A percentile compares a stretch with the other conserved stretches of the same genome.
Conservation (phyloP, 2,113 vertebrate species). For the Alethe castanea region DNA sequence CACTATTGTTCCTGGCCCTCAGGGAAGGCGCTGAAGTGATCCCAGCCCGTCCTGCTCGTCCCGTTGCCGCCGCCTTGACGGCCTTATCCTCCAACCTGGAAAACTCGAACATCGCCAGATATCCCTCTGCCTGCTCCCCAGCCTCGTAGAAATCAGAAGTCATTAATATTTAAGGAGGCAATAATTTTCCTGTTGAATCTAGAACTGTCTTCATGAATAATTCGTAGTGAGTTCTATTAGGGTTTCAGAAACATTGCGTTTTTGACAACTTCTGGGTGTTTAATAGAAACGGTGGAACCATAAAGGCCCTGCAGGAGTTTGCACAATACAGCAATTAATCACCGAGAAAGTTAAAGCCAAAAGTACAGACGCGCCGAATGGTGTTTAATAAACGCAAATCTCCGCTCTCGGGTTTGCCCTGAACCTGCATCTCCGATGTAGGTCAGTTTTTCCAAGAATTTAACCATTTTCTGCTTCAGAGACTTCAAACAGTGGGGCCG, state of each 20-base stretch:
- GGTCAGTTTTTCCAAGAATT: constrained; percentile 75
- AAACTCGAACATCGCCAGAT: constrained; percentile 33
- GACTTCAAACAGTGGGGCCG: constrained; percentile 75
- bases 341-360: constrained; percentile 53
- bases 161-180: constrained; percentile 81
- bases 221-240: constrained; percentile 73
- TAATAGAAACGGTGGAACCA: constrained; percentile 53
- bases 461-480: constrained; percentile 79
- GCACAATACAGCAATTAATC: constrained; percentile 63
- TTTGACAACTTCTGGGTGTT: constrained; percentile 61
- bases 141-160: constrained; percentile 66
- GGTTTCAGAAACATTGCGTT: constrained; percentile 75
- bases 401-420: constrained; percentile 2
- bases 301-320: constrained; percentile 55
- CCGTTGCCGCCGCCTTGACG: not conserved
- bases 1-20: constrained; percentile 52
- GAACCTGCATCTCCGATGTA: constrained; percentile 72
- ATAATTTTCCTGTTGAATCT: constrained; percentile 79
- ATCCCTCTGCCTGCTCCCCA: constrained; percentile 41
- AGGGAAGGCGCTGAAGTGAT: not conserved
- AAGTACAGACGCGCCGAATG: constrained; percentile 32
- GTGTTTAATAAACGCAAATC: constrained; percentile 57
- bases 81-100: constrained; percentile 3
- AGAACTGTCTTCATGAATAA: constrained; percentile 79
- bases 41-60: not conserved